A percentile compares a stretch with the other conserved stretches of the same genome.
Conservation (phyloP, 2,888 invertebrate species). For the Ichneumon xanthorius region DNA sequence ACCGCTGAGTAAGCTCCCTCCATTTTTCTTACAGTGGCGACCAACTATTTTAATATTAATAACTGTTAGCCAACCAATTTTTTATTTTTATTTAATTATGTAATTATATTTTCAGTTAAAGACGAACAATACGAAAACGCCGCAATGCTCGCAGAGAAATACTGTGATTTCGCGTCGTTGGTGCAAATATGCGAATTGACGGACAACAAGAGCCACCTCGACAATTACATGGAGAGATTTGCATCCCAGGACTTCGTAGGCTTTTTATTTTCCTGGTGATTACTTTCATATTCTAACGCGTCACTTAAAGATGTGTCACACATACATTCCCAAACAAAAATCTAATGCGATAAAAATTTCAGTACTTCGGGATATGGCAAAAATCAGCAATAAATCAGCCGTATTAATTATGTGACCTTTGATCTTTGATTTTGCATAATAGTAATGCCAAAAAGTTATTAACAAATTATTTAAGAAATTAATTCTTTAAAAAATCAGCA, state of each 20-base stretch:
- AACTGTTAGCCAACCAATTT: background rate
- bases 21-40: background rate
- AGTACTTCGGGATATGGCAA: too few relatives aligned
- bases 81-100: background rate
- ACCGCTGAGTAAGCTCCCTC: slow-evolving; percentile 87
- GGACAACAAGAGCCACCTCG: slow-evolving; percentile 90
- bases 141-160: slow-evolving; percentile 95
- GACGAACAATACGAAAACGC: slow-evolving; percentile 93
- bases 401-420: too few relatives aligned
- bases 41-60: background rate
- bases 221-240: slow-evolving; percentile 90
- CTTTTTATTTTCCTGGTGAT: slow-evolving; percentile 80
- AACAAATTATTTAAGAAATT: too few relatives aligned
- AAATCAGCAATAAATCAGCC: too few relatives aligned
- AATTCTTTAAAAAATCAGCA: too few relatives aligned
- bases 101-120: slow-evolving; percentile 87
- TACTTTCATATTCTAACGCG: background rate
- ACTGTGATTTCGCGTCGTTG: slow-evolving; percentile 93
- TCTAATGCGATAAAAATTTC: too few relatives aligned
- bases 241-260: slow-evolving; percentile 85
- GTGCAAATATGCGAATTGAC: slow-evolving; percentile 92
- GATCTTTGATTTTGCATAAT: too few relatives aligned
- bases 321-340: too few relatives aligned
- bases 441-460: too few relatives aligned
- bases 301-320: too few relatives aligned